phyloP scores from a whole-genome alignment of 2,113 vertebrate genomes.

The Tragulus kanchil region DNA sequence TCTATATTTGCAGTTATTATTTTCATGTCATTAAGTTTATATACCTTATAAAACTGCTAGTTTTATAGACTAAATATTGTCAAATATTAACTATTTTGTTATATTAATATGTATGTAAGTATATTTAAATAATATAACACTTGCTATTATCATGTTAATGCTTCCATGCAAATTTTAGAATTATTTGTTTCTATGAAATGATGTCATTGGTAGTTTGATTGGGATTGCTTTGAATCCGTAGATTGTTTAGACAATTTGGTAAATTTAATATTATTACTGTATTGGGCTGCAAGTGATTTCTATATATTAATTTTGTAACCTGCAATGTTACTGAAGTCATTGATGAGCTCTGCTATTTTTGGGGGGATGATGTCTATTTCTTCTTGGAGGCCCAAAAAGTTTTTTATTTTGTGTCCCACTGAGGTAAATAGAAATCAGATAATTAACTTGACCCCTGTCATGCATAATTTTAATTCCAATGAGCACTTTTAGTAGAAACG shows the following conservation, averaged over 20 bases:
- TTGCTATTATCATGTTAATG: background rate
- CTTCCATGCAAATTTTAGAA: background rate
- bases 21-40: background rate
- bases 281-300: background rate
- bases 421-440: background rate
- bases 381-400: background rate
- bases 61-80: background rate
- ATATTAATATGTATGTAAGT: background rate
- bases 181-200: background rate
- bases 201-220: background rate
- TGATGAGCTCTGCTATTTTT: background rate
- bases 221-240: background rate
- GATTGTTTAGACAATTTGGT: background rate
- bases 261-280: background rate
- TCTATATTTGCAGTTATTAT: background rate
- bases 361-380: background rate
- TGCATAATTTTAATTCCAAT: background rate
- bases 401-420: background rate
- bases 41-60: background rate
- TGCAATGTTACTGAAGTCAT: background rate
- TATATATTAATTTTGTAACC: background rate
- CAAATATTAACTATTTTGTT: background rate
- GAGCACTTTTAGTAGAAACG: background rate
- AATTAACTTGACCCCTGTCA: background rate
- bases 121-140: background rate